phyloP scores from a whole-genome alignment of 2,888 invertebrate genomes.

The Noctuana brunneofusca region DNA sequence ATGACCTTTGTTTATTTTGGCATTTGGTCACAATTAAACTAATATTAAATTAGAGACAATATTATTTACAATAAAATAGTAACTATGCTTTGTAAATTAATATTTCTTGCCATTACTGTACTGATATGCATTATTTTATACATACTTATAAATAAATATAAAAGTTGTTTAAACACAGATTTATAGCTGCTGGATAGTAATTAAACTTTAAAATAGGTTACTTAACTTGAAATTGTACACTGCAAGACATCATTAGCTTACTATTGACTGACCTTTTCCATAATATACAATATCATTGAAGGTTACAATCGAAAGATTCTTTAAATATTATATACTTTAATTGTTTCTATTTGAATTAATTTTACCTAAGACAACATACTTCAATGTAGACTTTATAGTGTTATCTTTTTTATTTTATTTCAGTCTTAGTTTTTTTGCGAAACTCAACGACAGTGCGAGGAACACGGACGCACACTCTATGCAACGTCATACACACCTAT shows the following conservation, averaged over 20 bases:
- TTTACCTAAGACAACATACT: slow-evolving; percentile 80
- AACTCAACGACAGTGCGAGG: slow-evolving; percentile 75
- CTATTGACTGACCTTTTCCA: slow-evolving; percentile 65
- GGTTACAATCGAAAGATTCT: slow-evolving; percentile 74
- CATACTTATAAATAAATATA: slow-evolving; percentile 75
- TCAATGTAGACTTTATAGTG: slow-evolving; percentile 78
- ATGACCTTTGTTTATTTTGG: slow-evolving; percentile 72
- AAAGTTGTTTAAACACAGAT: slow-evolving; percentile 82
- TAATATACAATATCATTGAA: slow-evolving; percentile 70
- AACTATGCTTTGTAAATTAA: slow-evolving; percentile 78
- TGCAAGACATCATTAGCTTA: slow-evolving; percentile 71
- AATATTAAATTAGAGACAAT: slow-evolving; percentile 78
- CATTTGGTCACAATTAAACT: slow-evolving; percentile 72
- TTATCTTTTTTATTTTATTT: slow-evolving; percentile 78
- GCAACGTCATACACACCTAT: slow-evolving; percentile 53
- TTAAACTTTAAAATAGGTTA: slow-evolving; percentile 72
- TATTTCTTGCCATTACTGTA: slow-evolving; percentile 75
- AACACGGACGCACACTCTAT: slow-evolving; percentile 60
- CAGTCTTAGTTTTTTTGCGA: slow-evolving; percentile 81
- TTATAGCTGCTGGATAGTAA: slow-evolving; percentile 77
- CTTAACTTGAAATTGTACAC: slow-evolving; percentile 75
- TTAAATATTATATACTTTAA: slow-evolving; percentile 79
- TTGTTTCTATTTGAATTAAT: slow-evolving; percentile 80
- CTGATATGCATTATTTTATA: slow-evolving; percentile 77
- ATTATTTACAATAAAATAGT: slow-evolving; percentile 79